Evolutionary conservation across 37 sponge, comb jelly and placozoan species (phyloP), one percentile per base, ranked within the genome.

Genomic region (Tethya wilhelma): DNA sequence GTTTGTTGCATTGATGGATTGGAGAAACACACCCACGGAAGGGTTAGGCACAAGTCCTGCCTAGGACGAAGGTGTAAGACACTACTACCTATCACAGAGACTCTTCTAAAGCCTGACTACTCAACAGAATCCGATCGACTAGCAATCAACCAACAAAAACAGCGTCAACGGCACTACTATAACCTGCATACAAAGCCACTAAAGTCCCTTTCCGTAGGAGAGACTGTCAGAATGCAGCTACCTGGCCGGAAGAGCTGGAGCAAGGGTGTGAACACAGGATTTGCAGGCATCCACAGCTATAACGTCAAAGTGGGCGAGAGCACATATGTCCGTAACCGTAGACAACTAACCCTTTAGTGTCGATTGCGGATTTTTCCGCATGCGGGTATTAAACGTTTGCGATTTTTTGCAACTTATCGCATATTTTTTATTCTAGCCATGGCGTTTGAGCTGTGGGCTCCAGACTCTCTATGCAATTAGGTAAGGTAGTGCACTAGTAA

Each of bases 11-110:
- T 72, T 88, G 20, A 37, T 88, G 38, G 89, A 88, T 38, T 88
- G 82, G 82, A 68, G 89, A 19, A 88, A 88, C 56, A 88, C 69
- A 17, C 89, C 71, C 2, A 40, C 89, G 45, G 83, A 75, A 36
- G 82, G 82, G 1, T 26, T 87, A 11, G 83, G 38, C 34, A 56
- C 84, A 37, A 78, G 78, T 46, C 89, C 89, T 44, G 70, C 84
- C 37, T 88, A 0, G 79, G 84, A 9, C 71, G 84, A 29, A 64
- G 80, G 1, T 74, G 74, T 49, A 69, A 43, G 31, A 79, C 87
- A 17, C 74, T 71, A n/a, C 44, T 78, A 19, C 79, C 85, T 12
- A 75, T 42, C 6, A 42, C 68, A 2, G 39, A 31, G 49, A 44
- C 20, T 11, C 38, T 74, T 11, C 38, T 74, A 38, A 3, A 49